These are phyloP conservation scores for Chloromyia formosa DNA, from an alignment of 2,888 invertebrate species.

Conservation along the genomic window DNA sequence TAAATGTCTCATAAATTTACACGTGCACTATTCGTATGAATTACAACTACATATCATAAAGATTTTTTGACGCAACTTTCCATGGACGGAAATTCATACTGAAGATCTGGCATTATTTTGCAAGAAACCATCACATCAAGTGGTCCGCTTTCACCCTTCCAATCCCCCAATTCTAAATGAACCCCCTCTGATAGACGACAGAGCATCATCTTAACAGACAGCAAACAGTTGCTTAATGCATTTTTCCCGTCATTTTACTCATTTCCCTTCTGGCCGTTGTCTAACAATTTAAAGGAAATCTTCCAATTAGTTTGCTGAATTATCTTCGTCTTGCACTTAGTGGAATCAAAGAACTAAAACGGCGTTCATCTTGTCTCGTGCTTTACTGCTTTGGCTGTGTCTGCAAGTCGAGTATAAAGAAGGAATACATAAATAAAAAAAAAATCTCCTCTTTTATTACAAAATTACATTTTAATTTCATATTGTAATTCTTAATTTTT, in stretches of 20 bases:
- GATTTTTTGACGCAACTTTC: too few relatives aligned
- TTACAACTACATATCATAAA: too few relatives aligned
- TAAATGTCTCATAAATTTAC: too few relatives aligned
- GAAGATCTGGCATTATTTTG: too few relatives aligned
- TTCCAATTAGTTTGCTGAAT: constrained; percentile 15
- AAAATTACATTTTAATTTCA: constrained; percentile 40
- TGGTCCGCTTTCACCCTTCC: too few relatives aligned
- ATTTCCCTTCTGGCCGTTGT: neutral
- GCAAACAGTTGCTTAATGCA: neutral
- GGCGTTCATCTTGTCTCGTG: constrained; percentile 6
- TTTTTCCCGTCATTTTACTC: neutral
- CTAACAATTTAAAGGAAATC: constrained; percentile 11
- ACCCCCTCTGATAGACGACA: too few relatives aligned
- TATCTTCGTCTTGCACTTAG: constrained; percentile 14
- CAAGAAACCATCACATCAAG: too few relatives aligned
- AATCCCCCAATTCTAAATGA: too few relatives aligned
- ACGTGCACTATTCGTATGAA: too few relatives aligned
- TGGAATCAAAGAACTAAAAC: constrained; percentile 7
- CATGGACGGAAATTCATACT: too few relatives aligned
- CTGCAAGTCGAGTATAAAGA: too few relatives aligned
- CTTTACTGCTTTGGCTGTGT: neutral
- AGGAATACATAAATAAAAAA: neutral
- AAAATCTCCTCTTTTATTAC: constrained; percentile 15
- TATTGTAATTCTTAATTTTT: constrained; percentile 38
- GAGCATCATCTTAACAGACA: neutral